Evolutionary conservation across 1,140 invertebrate species (phyloP).

Genomic region (Chymomyza costata): DNA sequence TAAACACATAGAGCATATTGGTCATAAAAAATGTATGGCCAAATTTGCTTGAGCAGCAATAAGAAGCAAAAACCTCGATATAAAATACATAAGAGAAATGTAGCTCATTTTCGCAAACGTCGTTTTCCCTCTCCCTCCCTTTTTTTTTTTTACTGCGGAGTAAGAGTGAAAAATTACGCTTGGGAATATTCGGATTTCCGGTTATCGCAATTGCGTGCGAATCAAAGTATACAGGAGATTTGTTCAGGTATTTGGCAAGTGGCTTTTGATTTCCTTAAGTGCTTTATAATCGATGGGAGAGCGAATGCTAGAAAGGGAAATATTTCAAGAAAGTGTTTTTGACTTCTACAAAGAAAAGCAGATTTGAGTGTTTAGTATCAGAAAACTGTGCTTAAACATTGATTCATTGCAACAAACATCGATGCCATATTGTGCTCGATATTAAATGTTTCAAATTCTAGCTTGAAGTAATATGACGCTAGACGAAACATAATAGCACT

Average conservation of each 20-base stretch:
- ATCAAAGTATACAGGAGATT: conserved; percentile 32
- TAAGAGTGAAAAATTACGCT: conserved; percentile 17
- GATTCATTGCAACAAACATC: no score
- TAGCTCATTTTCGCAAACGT: conserved; percentile 20
- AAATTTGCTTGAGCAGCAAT: conserved; percentile 36
- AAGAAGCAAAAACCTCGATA: conserved; percentile 26
- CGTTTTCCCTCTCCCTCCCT: conserved; percentile 14
- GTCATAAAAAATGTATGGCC: conserved; percentile 64
- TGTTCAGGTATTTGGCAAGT: conserved; percentile 4
- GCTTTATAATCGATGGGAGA: no score
- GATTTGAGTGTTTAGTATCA: no score
- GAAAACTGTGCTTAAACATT: no score
- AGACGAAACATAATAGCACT: no score
- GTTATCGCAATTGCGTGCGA: conserved; percentile 45
- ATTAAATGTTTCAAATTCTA: no score
- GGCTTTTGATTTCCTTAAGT: conserved; percentile 22
- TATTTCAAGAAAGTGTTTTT: no score
- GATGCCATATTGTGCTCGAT: no score
- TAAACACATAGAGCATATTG: conserved; percentile 11
- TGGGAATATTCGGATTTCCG: conserved; percentile 36
- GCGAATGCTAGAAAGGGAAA: no score
- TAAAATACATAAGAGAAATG: conserved; percentile 37
- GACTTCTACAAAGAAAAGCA: no score
- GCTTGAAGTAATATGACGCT: no score
- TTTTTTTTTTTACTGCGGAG: no score